Evolutionary conservation across 92 coral and sea anemone species (phyloP), one percentile per base, ranked within the genome.

Genomic region (Metridium senile): DNA sequence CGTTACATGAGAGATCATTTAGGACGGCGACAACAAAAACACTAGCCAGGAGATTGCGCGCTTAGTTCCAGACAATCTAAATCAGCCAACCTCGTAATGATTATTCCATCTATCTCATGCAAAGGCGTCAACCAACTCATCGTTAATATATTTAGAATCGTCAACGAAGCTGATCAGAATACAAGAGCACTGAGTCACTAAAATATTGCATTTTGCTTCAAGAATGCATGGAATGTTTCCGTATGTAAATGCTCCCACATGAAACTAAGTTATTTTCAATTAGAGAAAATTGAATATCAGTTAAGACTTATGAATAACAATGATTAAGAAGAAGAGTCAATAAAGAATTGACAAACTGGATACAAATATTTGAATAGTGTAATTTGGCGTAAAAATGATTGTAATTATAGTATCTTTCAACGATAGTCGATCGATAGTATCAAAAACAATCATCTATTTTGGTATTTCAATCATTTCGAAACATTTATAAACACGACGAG

Each of bases 211-310:
- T 31, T 21, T 30, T 13, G 0, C 21, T 0, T 1, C 6, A 28
- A n/a, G 39, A 63, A 63, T 63, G 69, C 16, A 2, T 28, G 69
- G 69, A 63, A 63, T 63, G 33, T 59, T n/a, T 9, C 23, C 16
- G 4, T 54, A n/a, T 26, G 59, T 20, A 54, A 13, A 3, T 39
- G 49, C 49, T 39, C 13, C 13, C 49, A 39, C 6, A 4, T 39
- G 13, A 6, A 39, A 13, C 59, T 54, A 54, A 59, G 31, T 1
- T 16, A 59, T 23, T 59, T 59, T 59, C 29, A 59, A 59, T 59
- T 59, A 59, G 49, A 26, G 31, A 22, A 59, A 22, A 23, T 26
- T 22, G 66, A 59, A 59, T 18, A 59, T 26, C 29, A 26, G 4
- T 54, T 59, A 10, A 26, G 22, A 26, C 31, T 22, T 26, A 59